Evolutionary conservation across 2,888 invertebrate genomes (phyloP).

Genomic region (Aphidoletes aphidimyza): DNA sequence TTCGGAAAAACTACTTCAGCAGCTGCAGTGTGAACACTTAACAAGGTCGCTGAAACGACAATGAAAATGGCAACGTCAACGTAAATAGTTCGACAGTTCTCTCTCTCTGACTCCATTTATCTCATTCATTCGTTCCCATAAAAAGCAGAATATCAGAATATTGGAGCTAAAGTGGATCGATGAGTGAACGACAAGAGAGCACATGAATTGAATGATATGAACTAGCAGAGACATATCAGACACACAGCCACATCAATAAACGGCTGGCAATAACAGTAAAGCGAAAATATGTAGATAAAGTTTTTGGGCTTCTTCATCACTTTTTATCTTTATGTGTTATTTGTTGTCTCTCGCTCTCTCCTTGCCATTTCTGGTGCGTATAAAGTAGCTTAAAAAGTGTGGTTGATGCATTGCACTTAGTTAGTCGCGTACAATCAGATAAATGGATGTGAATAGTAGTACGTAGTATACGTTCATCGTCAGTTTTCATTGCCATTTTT

Average conservation of each 20-base stretch:
- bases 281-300: constrained; percentile 51
- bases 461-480: background rate
- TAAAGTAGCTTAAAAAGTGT: background rate
- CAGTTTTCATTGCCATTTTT: background rate
- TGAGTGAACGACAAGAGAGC: background rate
- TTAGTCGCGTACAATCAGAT: background rate
- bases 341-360: background rate
- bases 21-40: background rate
- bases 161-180: background rate
- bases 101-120: too few species aligned
- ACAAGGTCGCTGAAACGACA: background rate
- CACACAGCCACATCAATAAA: constrained; percentile 53
- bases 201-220: background rate
- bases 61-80: background rate
- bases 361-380: background rate
- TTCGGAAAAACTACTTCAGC: constrained; percentile 24
- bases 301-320: constrained; percentile 34
- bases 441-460: constrained; percentile 38
- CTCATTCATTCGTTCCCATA: too few species aligned
- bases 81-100: background rate
- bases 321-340: constrained; percentile 29
- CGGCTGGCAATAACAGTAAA: constrained; percentile 36
- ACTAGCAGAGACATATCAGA: background rate
- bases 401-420: constrained; percentile 3
- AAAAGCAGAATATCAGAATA: constrained; percentile 16